These are phyloP conservation scores for Cyclophora albipunctata DNA, from an alignment of 2,888 invertebrate species.

Conservation along the genomic window DNA sequence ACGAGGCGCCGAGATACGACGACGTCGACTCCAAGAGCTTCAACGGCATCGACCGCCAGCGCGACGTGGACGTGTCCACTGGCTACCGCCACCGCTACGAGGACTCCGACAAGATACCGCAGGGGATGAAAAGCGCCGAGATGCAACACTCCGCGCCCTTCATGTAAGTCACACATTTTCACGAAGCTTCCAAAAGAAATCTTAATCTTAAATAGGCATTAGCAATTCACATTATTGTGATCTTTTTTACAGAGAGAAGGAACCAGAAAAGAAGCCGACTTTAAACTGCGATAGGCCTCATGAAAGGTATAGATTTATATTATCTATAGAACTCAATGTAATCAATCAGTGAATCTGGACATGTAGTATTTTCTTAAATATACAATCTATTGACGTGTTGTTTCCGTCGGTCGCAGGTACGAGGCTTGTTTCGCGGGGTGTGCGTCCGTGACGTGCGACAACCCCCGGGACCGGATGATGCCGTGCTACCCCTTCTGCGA, in stretches of 20 bases:
- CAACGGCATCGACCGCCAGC: slow-evolving; percentile 30
- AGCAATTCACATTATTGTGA: not conserved
- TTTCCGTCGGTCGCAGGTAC: slow-evolving; percentile 29
- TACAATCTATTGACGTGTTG: no score
- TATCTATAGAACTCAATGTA: no score
- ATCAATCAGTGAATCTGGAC: no score
- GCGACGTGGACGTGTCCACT: slow-evolving; percentile 31
- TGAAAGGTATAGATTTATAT: slow-evolving; percentile 42
- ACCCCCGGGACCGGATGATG: slow-evolving; percentile 60
- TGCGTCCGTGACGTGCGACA: slow-evolving; percentile 63
- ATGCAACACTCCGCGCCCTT: slow-evolving; percentile 26
- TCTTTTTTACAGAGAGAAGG: slow-evolving; percentile 45
- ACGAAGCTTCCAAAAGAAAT: not conserved
- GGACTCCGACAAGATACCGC: slow-evolving; percentile 34
- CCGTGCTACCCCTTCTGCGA: slow-evolving; percentile 71
- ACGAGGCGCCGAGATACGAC: slow-evolving; percentile 44
- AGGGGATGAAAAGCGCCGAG: slow-evolving; percentile 42
- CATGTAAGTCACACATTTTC: slow-evolving; percentile 21
- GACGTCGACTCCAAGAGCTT: slow-evolving; percentile 39
- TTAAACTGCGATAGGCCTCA: slow-evolving; percentile 55
- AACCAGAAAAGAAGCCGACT: slow-evolving; percentile 42
- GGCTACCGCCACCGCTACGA: slow-evolving; percentile 42
- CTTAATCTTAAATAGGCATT: slow-evolving; percentile 4
- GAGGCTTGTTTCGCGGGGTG: slow-evolving; percentile 66
- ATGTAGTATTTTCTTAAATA: no score